Percentiles rank a stretch among this genome's conserved stretches.
Evolutionary conservation across 1,140 invertebrate genomes (phyloP).

Genomic region (Bombus polaris): DNA sequence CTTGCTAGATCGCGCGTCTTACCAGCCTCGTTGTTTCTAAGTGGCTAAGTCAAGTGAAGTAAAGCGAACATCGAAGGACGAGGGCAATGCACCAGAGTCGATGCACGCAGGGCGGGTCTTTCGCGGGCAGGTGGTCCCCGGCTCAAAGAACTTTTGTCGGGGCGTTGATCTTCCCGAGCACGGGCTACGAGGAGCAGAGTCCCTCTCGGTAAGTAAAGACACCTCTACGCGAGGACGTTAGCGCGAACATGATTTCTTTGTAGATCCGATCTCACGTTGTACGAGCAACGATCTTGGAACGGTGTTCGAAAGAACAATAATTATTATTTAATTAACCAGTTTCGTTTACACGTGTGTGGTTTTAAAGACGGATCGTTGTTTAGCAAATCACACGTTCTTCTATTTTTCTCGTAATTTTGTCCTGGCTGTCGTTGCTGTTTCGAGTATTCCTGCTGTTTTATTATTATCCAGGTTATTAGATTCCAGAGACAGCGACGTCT

Average conservation of each 20-base stretch:
- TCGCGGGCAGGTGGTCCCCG: constrained; percentile 82
- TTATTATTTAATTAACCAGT: too few relatives aligned
- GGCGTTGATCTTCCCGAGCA: constrained; percentile 81
- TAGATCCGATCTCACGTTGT: too few relatives aligned
- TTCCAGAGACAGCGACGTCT: too few relatives aligned
- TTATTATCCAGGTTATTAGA: too few relatives aligned
- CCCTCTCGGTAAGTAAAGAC: constrained; percentile 19
- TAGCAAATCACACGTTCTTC: too few relatives aligned
- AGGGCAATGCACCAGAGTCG: constrained; percentile 81
- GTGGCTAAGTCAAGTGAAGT: constrained; percentile 77
- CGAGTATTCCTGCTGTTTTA: too few relatives aligned
- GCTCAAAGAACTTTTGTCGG: constrained; percentile 82
- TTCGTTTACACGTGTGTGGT: too few relatives aligned
- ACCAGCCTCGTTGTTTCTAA: constrained; percentile 44
- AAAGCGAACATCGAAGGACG: constrained; percentile 66
- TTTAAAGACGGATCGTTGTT: too few relatives aligned
- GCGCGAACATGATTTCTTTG: constrained; percentile 3
- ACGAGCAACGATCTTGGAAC: too few relatives aligned
- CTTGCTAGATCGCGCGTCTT: not conserved
- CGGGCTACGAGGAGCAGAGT: constrained; percentile 61
- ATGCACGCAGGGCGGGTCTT: constrained; percentile 64
- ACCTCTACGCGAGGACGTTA: constrained; percentile 31
- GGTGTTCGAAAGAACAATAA: too few relatives aligned
- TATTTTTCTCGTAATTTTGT: too few relatives aligned
- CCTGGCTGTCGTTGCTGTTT: too few relatives aligned